phyloP scores from a whole-genome alignment of 2,888 invertebrate genomes.

The Macropis europaea region DNA sequence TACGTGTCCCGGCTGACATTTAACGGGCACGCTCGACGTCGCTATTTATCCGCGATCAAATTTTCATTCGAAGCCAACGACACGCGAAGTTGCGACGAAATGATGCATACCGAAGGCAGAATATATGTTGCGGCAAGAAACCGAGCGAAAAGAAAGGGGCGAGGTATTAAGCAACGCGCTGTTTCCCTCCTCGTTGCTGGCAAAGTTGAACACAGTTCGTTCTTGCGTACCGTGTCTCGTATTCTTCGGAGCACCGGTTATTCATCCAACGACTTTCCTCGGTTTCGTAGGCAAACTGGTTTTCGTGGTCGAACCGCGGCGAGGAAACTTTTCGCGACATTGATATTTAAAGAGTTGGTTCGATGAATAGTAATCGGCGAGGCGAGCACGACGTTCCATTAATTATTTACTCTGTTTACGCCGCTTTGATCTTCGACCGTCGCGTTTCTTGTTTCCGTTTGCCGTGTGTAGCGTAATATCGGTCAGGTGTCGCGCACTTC shows the following conservation, averaged over 20 bases:
- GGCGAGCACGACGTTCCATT: no score
- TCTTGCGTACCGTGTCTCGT: neutral
- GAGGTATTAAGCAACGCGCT: neutral
- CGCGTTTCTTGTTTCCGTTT: no score
- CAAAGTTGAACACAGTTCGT: conserved; percentile 6
- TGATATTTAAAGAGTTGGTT: no score
- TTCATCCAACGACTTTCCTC: neutral
- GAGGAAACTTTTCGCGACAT: no score
- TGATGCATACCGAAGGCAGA: conserved; percentile 1
- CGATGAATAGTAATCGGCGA: no score
- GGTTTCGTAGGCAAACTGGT: no score
- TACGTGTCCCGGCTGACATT: conserved; percentile 4
- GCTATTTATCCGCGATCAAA: conserved; percentile 17
- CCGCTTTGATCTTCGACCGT: no score
- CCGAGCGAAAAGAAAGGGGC: neutral
- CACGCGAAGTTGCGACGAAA: conserved; percentile 2
- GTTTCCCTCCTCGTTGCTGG: conserved; percentile 4
- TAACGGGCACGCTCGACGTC: neutral
- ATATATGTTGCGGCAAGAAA: neutral
- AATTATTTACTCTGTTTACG: no score
- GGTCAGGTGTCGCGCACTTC: no score
- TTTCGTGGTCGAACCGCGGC: no score
- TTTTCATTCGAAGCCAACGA: neutral
- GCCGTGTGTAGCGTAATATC: no score
- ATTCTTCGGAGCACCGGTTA: neutral